Percentiles rank a stretch among this genome's conserved stretches.
Conservation (phyloP, 2,797 vertebrate species). For the Zalophus californianus region DNA sequence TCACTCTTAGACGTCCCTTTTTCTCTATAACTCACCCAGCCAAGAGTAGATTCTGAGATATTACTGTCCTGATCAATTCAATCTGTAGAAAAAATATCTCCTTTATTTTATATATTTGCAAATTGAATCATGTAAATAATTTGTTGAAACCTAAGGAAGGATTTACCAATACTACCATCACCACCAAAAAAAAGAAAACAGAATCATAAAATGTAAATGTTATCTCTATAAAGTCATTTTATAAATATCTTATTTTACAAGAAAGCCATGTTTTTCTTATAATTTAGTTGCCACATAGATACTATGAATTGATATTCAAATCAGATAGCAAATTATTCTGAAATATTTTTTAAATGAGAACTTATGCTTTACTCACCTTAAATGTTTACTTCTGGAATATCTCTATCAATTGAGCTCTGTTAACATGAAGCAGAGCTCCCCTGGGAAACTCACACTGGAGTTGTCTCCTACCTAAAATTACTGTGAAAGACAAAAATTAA, state of each 20-base stretch:
- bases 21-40: neutral
- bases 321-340: constrained; percentile 78
- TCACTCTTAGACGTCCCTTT: neutral
- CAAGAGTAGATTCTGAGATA: neutral
- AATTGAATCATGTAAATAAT: neutral
- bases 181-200: neutral
- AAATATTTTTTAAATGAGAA: constrained; percentile 66
- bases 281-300: constrained; percentile 70
- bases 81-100: neutral
- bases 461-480: constrained; percentile 56
- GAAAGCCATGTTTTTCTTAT: constrained; percentile 77
- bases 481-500: constrained; percentile 55
- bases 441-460: neutral
- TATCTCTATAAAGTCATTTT: constrained; percentile 74
- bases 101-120: neutral
- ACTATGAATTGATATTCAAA: constrained; percentile 81
- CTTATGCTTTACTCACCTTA: constrained; percentile 70
- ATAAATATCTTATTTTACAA: constrained; percentile 77
- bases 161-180: neutral
- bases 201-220: constrained; percentile 66
- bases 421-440: constrained; percentile 45
- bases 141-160: neutral
- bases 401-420: constrained; percentile 66
- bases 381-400: constrained; percentile 76
- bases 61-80: neutral